A percentile compares a stretch with the other conserved stretches of the same genome.
These are phyloP conservation scores for Drosophila littoralis DNA, from an alignment of 1,140 invertebrate genomes.

Conservation along the genomic window DNA sequence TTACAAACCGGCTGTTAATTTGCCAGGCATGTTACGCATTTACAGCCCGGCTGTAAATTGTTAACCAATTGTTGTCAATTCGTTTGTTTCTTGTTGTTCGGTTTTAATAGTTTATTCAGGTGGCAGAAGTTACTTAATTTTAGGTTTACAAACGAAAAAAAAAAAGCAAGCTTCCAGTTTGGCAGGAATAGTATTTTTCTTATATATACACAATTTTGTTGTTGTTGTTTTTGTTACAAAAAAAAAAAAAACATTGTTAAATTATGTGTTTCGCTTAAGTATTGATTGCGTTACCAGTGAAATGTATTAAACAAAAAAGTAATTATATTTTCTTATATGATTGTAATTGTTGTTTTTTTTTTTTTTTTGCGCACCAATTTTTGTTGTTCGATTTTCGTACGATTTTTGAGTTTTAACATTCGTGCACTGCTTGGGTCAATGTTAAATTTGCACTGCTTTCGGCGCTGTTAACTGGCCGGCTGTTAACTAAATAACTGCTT, in stretches of 20 bases:
- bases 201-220: conserved; percentile 1
- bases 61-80: conserved; percentile 51
- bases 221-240: neutral
- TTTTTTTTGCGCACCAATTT: neutral
- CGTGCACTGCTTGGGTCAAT: conserved; percentile 4
- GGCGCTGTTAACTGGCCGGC: neutral
- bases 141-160: neutral
- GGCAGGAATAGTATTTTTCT: neutral
- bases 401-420: neutral
- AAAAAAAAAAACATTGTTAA: neutral
- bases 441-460: conserved; percentile 3
- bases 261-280: conserved; percentile 3
- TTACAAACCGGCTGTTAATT: neutral
- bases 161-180: neutral
- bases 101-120: conserved; percentile 17
- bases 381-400: neutral
- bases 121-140: conserved; percentile 27
- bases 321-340: conserved; percentile 11
- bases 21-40: neutral
- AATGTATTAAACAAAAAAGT: conserved; percentile 23
- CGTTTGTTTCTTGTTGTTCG: conserved; percentile 22
- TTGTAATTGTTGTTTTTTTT: conserved; percentile 9
- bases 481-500: conserved; percentile 6
- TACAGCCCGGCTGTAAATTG: neutral
- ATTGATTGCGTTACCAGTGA: conserved; percentile 14